These are phyloP conservation scores for Aplysia californica DNA, from an alignment of 1,140 invertebrate species.

Conservation along the genomic window DNA sequence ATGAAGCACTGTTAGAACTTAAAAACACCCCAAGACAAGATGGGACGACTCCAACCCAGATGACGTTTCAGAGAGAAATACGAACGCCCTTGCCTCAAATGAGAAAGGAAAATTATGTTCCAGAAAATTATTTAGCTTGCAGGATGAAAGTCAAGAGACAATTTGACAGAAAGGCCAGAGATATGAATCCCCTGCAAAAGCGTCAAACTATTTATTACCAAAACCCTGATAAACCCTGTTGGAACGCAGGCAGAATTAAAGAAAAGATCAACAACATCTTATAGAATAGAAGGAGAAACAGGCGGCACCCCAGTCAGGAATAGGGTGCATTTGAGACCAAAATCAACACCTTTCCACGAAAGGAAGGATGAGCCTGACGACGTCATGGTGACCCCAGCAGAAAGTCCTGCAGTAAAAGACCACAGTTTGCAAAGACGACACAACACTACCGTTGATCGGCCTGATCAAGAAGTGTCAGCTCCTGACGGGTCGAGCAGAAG, in stretches of 20 bases:
- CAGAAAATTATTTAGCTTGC: no score
- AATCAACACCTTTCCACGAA: no score
- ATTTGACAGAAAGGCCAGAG: constrained; percentile 19
- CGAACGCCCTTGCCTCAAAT: constrained; percentile 12
- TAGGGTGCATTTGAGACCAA: not conserved
- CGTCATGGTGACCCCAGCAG: no score
- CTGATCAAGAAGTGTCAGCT: no score
- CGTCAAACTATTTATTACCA: constrained; percentile 37
- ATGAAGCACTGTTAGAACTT: constrained; percentile 35
- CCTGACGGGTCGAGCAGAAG: no score
- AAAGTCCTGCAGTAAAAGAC: no score
- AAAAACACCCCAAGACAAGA: constrained; percentile 41
- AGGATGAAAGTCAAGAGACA: not conserved
- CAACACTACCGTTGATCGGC: no score
- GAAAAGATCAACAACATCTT: not conserved
- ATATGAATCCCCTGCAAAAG: constrained; percentile 4
- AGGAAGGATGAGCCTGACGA: no score
- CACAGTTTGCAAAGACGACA: no score
- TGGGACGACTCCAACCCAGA: constrained; percentile 36
- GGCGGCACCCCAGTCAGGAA: not conserved
- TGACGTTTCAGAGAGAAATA: constrained; percentile 38
- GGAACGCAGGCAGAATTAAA: constrained; percentile 18
- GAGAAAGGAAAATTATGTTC: no score
- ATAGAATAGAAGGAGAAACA: not conserved
- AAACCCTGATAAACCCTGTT: constrained; percentile 15